Evolutionary conservation across 2,888 invertebrate genomes (phyloP).

Genomic region (Apamea sordens): DNA sequence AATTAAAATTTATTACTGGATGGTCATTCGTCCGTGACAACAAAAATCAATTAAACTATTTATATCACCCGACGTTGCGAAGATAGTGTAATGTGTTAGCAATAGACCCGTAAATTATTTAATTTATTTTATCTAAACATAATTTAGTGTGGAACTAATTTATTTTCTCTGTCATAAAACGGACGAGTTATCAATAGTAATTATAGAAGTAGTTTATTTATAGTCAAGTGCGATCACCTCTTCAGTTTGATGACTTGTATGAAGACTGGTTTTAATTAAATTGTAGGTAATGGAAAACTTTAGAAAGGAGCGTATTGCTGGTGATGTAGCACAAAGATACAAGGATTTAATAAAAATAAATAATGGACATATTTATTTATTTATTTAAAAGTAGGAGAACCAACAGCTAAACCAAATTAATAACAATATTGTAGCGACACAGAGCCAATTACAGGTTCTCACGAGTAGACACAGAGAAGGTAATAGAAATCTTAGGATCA

Average conservation of each 20-base stretch:
- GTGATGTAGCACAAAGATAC: not conserved
- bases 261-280: constrained; percentile 26
- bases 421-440: no score
- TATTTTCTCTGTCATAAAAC: constrained; percentile 43
- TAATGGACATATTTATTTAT: not conserved
- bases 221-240: constrained; percentile 45
- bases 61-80: constrained; percentile 16
- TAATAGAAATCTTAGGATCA: no score
- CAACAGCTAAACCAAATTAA: no score
- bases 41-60: constrained; percentile 41
- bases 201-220: constrained; percentile 38
- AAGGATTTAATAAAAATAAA: not conserved
- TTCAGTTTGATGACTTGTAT: constrained; percentile 11
- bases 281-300: constrained; percentile 1
- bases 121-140: constrained; percentile 42
- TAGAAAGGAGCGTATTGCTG: not conserved
- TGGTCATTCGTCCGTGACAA: constrained; percentile 20
- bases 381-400: no score
- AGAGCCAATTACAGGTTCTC: no score
- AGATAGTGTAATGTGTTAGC: constrained; percentile 38
- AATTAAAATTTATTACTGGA: constrained; percentile 4
- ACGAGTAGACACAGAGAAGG: no score
- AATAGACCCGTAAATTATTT: constrained; percentile 9
- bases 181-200: constrained; percentile 45
- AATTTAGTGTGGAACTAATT: constrained; percentile 19